Evolutionary conservation across 2,113 vertebrate genomes (phyloP).

Genomic region (Clupea harengus): DNA sequence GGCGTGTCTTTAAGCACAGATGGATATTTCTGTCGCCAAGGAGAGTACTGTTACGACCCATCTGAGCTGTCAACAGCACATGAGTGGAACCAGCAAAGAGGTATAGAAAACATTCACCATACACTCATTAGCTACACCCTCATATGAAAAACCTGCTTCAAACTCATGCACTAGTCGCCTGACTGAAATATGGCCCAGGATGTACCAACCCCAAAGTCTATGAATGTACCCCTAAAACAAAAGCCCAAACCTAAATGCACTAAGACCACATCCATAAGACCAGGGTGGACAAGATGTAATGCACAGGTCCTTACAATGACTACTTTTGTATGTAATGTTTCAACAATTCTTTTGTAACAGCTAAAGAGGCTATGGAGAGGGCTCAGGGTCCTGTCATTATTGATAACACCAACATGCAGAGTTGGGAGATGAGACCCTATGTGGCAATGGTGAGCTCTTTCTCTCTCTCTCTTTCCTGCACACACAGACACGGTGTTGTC

Average conservation of each 20-base stretch:
- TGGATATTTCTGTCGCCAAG: constrained; percentile 82
- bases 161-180: not conserved
- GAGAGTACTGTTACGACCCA: constrained; percentile 80
- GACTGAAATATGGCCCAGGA: no score
- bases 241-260: no score
- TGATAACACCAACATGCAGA: constrained; percentile 95
- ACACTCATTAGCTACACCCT: not conserved
- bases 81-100: constrained; percentile 90
- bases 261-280: no score
- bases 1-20: constrained; percentile 88
- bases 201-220: no score
- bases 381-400: constrained; percentile 88
- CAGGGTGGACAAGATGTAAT: no score
- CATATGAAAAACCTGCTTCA: not conserved
- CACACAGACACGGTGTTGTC: not conserved
- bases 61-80: constrained; percentile 82
- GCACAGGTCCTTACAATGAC: not conserved
- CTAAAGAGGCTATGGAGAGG: constrained; percentile 86
- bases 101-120: constrained; percentile 59
- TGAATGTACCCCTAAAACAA: no score
- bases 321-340: constrained; percentile 45
- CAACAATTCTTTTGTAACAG: constrained; percentile 65
- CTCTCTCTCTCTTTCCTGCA: not conserved
- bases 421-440: constrained; percentile 98
- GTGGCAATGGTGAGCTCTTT: constrained; percentile 84